Base-by-base conservation (phyloP, 2,797 vertebrate species). In the Macropodus opercularis region DNA sequence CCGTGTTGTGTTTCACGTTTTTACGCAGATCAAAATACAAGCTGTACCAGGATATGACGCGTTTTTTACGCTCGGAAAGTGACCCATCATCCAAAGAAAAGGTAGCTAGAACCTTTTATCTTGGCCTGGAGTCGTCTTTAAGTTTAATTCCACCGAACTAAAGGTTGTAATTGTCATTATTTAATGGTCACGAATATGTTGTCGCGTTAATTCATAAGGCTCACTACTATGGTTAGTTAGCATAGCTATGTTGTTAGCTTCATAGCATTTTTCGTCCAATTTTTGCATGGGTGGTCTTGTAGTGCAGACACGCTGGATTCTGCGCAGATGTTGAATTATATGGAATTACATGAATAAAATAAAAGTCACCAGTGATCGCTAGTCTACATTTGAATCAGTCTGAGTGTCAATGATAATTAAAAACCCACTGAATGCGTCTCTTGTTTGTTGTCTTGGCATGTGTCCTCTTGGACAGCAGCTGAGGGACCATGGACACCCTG, bases 401-500 rank as follows among this genome's bases (percentile, higher is more conserved):
- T 19, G 2, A 8, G 19, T 17, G n/a, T 18, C 8, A 35, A 47
- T 5, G 4, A 2, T 35, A 8, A 1, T 2, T 35, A 27, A 8
- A 34, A 0, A 1, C 17, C 8, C 38, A 7, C 6, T 40, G 5
- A 0, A 2, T 2, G 12, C 26, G 15, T 40, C 0, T 4, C n/a
- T 24, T 14, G 8, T 11, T 9, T 21, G 6, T 8, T 4, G 26
- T 19, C 47, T 50, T 34, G 12, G 17, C 19, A 44, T 57, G 9
- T 77, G 12, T 72, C 49, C 24, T 7, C 17, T 44, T 44, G 19
- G 3, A 22, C 50, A 34, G 32, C 47, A 47, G 65, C 64, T 63
- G 70, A 73, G 79, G 68, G 78, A 93, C 80, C 82, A 98, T 98
- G 96, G 95, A 97, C 85, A 79, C 90, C 18, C 86, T 96, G 57